Percentiles rank a stretch among this genome's conserved stretches.
These are phyloP conservation scores for Macropodus opercularis DNA, from an alignment of 2,797 vertebrate species.

Conservation along the genomic window DNA sequence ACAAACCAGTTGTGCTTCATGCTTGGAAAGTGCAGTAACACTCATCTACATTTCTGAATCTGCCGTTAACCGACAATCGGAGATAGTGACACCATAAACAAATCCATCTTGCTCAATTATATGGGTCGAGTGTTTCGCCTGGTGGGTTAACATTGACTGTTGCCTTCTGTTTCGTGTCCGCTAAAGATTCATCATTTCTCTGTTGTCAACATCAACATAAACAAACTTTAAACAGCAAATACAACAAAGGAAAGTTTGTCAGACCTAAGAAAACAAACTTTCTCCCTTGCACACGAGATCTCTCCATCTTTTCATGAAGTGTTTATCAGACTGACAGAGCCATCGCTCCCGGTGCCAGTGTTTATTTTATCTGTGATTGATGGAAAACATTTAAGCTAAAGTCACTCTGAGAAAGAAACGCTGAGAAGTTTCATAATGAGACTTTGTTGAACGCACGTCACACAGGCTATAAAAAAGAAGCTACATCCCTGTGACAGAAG, in stretches of 20 bases:
- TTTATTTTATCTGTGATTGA: constrained; percentile 33
- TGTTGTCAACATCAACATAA: constrained; percentile 5
- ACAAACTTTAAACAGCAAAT: constrained; percentile 6
- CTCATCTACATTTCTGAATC: constrained; percentile 24
- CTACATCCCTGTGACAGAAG: constrained; percentile 17
- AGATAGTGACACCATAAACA: constrained; percentile 19
- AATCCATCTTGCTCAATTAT: constrained; percentile 11
- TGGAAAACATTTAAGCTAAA: constrained; percentile 36
- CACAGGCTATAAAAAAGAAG: constrained; percentile 30
- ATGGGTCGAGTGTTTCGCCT: constrained; percentile 20
- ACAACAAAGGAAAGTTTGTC: constrained; percentile 13
- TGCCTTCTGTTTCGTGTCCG: background rate
- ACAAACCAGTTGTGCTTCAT: constrained; percentile 33
- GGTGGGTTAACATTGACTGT: background rate
- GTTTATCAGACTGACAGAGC: constrained; percentile 27
- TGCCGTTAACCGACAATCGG: constrained; percentile 34
- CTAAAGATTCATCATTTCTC: constrained; percentile 1
- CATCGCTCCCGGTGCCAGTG: constrained; percentile 18
- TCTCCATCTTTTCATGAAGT: constrained; percentile 13
- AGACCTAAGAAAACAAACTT: constrained; percentile 14
- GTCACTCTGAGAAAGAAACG: constrained; percentile 10
- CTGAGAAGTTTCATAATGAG: background rate
- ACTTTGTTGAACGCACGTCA: constrained; percentile 27
- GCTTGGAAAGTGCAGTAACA: constrained; percentile 9
- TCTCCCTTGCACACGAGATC: background rate